Evolutionary conservation across 2,113 vertebrate species (phyloP).

Genomic region (Oreotrochilus melanogaster): DNA sequence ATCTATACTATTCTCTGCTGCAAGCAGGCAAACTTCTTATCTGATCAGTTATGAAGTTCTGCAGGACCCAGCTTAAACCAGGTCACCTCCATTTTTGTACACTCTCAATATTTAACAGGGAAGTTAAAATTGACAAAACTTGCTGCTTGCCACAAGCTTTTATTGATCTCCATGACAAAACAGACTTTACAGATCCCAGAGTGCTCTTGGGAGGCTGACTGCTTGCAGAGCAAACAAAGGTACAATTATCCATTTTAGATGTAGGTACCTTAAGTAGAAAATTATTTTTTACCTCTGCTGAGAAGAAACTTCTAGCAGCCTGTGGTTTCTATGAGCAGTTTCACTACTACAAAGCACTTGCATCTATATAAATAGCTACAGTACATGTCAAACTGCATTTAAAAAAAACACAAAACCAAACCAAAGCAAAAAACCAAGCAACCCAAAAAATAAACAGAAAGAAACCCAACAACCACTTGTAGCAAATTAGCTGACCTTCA

Average conservation of each 20-base stretch:
- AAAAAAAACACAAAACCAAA: no score
- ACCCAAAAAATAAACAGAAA: no score
- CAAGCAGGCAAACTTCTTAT: background rate
- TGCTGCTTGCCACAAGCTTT: background rate
- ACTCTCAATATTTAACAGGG: background rate
- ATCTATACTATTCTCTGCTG: background rate
- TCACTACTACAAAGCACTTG: background rate
- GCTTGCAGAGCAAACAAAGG: background rate
- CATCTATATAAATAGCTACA: background rate
- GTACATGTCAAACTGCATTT: background rate
- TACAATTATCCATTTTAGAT: background rate
- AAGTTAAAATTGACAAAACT: background rate
- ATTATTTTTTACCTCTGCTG: background rate
- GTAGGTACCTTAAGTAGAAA: background rate
- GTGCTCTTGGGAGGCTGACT: background rate
- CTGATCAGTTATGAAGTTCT: background rate
- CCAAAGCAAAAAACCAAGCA: no score
- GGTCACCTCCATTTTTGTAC: background rate
- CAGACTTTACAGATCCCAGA: background rate
- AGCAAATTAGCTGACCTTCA: background rate
- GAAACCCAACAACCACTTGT: background rate
- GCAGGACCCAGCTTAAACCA: background rate
- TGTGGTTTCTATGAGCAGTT: background rate
- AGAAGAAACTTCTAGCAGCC: background rate
- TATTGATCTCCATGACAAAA: rapidly evolving